Conservation (phyloP, 1,140 invertebrate species). For the Bombus haemorrhoidalis region DNA sequence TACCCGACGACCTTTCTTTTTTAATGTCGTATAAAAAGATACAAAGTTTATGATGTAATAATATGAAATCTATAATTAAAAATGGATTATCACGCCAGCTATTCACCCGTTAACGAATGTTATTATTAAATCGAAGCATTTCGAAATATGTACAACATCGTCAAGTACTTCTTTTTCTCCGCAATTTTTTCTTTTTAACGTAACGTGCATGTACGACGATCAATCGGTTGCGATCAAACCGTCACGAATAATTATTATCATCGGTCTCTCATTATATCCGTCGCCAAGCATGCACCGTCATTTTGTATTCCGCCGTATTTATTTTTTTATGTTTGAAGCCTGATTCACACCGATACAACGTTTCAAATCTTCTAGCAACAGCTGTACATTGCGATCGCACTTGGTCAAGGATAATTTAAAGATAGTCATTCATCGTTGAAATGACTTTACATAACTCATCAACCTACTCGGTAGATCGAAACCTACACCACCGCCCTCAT, state of each 20-base stretch:
- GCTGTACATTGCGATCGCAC: neutral
- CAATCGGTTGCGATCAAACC: slow-evolving; percentile 6
- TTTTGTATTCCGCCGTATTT: neutral
- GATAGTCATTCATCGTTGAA: neutral
- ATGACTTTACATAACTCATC: slow-evolving; percentile 20
- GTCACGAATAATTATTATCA: neutral
- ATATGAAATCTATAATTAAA: neutral
- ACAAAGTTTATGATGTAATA: neutral
- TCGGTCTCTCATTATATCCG: neutral
- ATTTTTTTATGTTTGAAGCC: neutral
- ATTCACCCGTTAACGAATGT: no score
- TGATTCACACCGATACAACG: neutral
- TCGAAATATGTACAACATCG: neutral
- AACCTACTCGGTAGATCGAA: neutral
- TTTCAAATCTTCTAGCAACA: neutral
- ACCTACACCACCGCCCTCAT: neutral
- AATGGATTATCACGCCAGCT: neutral
- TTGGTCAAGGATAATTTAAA: neutral
- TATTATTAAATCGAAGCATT: neutral
- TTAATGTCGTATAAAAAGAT: neutral
- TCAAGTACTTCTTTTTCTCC: neutral
- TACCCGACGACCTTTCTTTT: neutral
- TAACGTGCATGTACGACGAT: neutral
- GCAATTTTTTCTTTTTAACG: neutral
- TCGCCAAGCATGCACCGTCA: neutral